Evolutionary conservation across 2,888 invertebrate species (phyloP), one percentile per base, ranked within the genome.

Genomic region (Palloptera scutellata): DNA sequence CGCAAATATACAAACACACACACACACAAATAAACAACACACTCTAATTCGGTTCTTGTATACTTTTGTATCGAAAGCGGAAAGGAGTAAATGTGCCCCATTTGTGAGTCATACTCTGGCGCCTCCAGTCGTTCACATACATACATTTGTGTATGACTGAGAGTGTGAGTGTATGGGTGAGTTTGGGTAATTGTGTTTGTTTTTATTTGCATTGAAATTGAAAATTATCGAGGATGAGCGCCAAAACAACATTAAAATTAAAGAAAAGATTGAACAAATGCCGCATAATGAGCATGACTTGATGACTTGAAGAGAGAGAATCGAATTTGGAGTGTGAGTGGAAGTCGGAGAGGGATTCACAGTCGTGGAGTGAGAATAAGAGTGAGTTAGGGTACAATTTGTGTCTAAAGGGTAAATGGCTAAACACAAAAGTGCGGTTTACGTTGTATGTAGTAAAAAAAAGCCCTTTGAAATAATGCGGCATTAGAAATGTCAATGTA

Each of bases 171-270:
- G 58, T 5, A 9, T 58, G 19, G 1, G 54, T 19, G 54, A n/a
- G 54, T n/a, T n/a, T n/a, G n/a, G 15, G 57, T 58, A 61, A 20
- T 61, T 53, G 61, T 61, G 53, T 61, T 61, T 61, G 61, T 61
- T 61, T 61, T 61, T 61, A 61, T 61, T 61, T 61, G 61, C 61
- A 61, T 61, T 61, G 61, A 61, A 61, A 61, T 61, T 61, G 61
- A 61, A 61, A 61, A 61, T 61, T 41, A 61, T 53, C 40, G 53
- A 41, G 52, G 51, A 51, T 45, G 51, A 61, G 51, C 51, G 12
- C 6, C 13, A 20, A 61, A 61, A 19, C 51, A 13, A 1, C 13
- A 61, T 17, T 13, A 40, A 30, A 40, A 60, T 43, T 15, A 19
- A 20, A 45, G 13, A 30, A 30, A 30, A 2, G 30, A 30, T 1